Conservation (phyloP, 1,140 invertebrate genomes). For the Pseudomyrmex gracilis region DNA sequence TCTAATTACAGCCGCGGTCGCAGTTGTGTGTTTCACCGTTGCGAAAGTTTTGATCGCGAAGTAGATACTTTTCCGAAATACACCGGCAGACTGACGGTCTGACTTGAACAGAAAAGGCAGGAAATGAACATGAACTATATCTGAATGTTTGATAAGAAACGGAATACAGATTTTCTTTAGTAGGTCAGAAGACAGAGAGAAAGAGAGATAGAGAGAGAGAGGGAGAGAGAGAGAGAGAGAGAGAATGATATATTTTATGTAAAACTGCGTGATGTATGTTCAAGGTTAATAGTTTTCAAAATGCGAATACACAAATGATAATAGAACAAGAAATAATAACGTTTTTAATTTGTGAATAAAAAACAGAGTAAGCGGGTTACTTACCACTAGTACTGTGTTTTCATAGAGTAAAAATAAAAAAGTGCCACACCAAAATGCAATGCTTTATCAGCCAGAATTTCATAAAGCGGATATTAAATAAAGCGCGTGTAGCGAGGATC, state of each 20-base stretch:
- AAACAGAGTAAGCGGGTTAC: not conserved
- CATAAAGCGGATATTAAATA: constrained; percentile 47
- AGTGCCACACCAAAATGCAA: not conserved
- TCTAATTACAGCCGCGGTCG: constrained; percentile 10
- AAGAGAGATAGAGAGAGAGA: too few relatives aligned
- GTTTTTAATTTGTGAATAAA: not conserved
- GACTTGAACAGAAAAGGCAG: not conserved
- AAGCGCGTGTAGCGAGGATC: constrained; percentile 12
- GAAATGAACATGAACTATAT: not conserved
- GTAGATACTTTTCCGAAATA: constrained; percentile 12
- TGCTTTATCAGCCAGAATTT: constrained; percentile 48
- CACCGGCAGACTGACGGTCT: not conserved
- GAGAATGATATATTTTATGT: not conserved
- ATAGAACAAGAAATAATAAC: not conserved
- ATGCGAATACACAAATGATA: not conserved
- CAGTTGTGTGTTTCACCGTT: constrained; percentile 5
- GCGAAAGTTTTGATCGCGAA: constrained; percentile 31
- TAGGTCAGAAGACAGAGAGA: not conserved
- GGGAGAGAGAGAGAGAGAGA: too few relatives aligned
- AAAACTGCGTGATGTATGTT: not conserved
- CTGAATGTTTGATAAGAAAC: constrained; percentile 1
- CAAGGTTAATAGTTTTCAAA: not conserved
- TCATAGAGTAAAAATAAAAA: constrained; percentile 34
- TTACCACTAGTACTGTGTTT: not conserved
- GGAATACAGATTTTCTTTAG: not conserved